Evolutionary conservation across 1,140 invertebrate species (phyloP), one percentile per base, ranked within the genome.

Genomic region (Saccostrea glomerata): DNA sequence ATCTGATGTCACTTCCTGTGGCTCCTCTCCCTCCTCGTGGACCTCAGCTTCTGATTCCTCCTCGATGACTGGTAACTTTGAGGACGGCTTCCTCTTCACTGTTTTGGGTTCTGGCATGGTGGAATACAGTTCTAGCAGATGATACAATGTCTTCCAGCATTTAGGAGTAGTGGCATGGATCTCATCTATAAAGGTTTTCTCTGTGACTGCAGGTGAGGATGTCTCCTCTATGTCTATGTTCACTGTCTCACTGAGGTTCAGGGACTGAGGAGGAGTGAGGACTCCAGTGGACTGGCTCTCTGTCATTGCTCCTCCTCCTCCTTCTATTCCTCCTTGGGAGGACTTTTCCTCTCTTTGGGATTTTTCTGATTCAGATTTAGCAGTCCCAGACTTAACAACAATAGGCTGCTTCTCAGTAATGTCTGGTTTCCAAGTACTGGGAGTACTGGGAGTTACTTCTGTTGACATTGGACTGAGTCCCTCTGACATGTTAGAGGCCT

Each of bases 121-220:
- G 3, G 98, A 98, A 94, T 99, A 99, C 30, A 99, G 95, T 92
- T 99, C 98, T 58, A 99, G 95, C 23, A 99, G 96, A 94, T 98
- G 97, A 94, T 98, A 99, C 90, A 99, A 97, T 9, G 98, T 99
- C 93, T 97, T 97, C 98, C 98, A 99, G 93, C 98, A 99, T 90
- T 97, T 96, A 17, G 98, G 97, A 1, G 97, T 97, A 87, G 91
- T 92, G 36, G 94, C 95, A 84, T 94, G 95, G 63, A 95, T 94
- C 85, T 95, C 94, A 86, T 94, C 95, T 7, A 95, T 92, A 66
- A 95, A 93, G 23, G 94, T 95, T 86, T 94, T 95, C 88, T 95
- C 94, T 30, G 93, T 93, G 9, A 94, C 85, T 13, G 94, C 91
- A 40, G 95, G 94, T 3, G 94, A 95, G 0, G 93, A 93, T 1